Evolutionary conservation across 2,888 invertebrate genomes (phyloP).

Genomic region (Phengaris arion): DNA sequence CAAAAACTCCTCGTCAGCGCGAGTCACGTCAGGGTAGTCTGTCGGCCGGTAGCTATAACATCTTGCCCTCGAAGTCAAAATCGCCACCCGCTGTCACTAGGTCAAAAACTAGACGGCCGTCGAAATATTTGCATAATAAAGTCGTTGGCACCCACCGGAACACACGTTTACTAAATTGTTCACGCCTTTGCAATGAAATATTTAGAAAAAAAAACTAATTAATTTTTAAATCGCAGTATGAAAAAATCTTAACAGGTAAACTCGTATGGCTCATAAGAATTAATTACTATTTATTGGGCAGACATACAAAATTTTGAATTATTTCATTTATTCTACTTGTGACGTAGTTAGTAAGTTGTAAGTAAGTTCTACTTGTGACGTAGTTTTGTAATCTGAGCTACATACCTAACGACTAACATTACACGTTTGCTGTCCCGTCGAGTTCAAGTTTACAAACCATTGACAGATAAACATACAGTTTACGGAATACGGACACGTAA

Average conservation of each 20-base stretch:
- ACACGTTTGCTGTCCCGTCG: no score
- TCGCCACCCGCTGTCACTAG: slow-evolving; percentile 8
- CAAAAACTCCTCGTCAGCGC: no score
- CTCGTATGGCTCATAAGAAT: not conserved
- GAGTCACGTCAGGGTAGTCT: no score
- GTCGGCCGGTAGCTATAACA: no score
- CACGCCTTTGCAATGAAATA: not conserved
- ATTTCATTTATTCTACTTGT: not conserved
- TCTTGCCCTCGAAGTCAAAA: not conserved
- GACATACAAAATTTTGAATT: not conserved
- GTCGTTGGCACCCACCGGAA: not conserved
- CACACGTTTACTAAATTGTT: not conserved
- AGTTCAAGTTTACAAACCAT: no score
- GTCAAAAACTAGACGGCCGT: slow-evolving; percentile 2
- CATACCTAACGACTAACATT: no score
- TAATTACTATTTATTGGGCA: not conserved
- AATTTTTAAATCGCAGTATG: not conserved
- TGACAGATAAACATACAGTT: no score
- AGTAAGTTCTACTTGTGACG: no score
- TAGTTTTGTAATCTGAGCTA: no score
- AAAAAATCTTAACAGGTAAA: not conserved
- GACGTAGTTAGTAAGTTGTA: no score
- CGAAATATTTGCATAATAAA: not conserved
- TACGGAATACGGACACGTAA: no score
- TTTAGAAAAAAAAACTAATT: not conserved